Evolutionary conservation across 92 coral and sea anemone species (phyloP).

Genomic region (Porites rus): DNA sequence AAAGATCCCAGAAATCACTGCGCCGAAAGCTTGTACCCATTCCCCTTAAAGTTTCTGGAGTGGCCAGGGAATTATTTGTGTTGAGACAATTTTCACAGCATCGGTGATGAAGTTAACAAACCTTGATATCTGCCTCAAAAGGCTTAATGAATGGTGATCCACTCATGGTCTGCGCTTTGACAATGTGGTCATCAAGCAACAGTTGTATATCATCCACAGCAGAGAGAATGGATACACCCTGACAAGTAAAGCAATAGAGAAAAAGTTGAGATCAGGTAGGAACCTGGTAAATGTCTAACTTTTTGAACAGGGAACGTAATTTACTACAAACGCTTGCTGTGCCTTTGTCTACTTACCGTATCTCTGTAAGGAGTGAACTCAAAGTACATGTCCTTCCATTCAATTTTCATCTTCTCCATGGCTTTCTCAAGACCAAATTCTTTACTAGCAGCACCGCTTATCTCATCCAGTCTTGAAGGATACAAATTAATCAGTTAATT

Average conservation of each 20-base stretch:
- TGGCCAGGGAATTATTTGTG: no score
- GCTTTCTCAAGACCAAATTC: constrained; percentile 98
- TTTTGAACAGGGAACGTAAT: background rate
- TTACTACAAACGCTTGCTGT: background rate
- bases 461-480: constrained; percentile 80
- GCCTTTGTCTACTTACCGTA: constrained; percentile 65
- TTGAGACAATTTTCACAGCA: background rate
- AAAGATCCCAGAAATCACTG: no score
- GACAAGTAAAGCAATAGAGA: background rate
- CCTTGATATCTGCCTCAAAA: constrained; percentile 99
- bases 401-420: constrained; percentile 97
- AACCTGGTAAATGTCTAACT: background rate
- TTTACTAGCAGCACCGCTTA: constrained; percentile 96
- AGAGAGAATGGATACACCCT: constrained; percentile 96
- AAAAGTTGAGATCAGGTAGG: background rate
- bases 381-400: constrained; percentile 98
- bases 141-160: constrained; percentile 99
- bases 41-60: no score
- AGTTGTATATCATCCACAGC: constrained; percentile 96
- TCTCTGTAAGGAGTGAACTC: constrained; percentile 97
- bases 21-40: no score
- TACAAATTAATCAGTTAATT: background rate
- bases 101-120: constrained; percentile 23
- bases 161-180: constrained; percentile 99
- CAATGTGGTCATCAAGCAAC: constrained; percentile 98